Percentiles rank a stretch among this genome's conserved stretches.
Conservation (phyloP, 1,140 invertebrate genomes). For the Tetragonula clypearis region DNA sequence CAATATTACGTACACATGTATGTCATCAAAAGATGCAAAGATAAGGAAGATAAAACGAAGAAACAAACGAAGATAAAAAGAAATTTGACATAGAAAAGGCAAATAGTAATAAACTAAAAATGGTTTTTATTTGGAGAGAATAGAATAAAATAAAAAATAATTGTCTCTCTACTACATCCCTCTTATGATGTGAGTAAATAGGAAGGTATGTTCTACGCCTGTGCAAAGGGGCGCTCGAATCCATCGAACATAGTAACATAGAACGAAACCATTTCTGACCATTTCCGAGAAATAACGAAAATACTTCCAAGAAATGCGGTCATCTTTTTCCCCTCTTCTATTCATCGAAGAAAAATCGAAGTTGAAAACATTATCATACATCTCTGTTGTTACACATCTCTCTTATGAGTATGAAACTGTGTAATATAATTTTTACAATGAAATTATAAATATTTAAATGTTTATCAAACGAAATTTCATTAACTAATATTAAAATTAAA, state of each 20-base stretch:
- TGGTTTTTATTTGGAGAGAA: conserved; percentile 13
- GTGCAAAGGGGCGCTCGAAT: conserved; percentile 26
- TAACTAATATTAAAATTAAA: neutral
- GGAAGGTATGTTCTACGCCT: conserved; percentile 34
- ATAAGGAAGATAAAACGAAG: neutral
- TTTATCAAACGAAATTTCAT: neutral
- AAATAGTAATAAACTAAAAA: neutral
- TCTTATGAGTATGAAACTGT: neutral
- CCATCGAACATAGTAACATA: neutral
- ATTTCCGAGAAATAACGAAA: conserved; percentile 52
- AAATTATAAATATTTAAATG: neutral
- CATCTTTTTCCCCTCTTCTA: neutral
- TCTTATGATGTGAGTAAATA: conserved; percentile 9
- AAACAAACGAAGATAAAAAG: neutral
- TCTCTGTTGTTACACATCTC: neutral
- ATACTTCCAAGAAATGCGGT: conserved; percentile 45
- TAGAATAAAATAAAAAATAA: conserved; percentile 17
- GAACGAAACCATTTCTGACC: conserved; percentile 30
- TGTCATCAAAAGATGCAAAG: neutral
- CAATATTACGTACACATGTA: neutral
- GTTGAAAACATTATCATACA: neutral
- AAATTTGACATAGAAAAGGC: neutral
- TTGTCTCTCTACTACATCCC: neutral
- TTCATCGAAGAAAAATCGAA: conserved; percentile 20
- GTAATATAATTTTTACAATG: neutral